phyloP scores from a whole-genome alignment of 2,888 invertebrate species.

The Theodoxus fluviatilis region DNA sequence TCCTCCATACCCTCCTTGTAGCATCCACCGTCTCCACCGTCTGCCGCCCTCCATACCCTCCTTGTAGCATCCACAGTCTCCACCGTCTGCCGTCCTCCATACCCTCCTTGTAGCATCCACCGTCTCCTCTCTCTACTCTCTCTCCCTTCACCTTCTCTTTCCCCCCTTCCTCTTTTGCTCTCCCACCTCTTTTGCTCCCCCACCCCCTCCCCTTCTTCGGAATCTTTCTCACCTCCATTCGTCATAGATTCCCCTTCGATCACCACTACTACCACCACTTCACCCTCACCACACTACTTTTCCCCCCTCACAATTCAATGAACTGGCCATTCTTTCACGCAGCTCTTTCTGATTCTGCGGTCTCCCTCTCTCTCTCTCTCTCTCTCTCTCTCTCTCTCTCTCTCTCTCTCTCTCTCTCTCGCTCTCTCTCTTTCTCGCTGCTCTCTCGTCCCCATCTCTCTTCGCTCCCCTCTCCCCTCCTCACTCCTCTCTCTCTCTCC shows the following conservation, averaged over 20 bases:
- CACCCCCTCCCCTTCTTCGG: not conserved
- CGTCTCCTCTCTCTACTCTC: not conserved
- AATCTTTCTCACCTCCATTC: not conserved
- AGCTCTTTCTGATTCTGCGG: not conserved
- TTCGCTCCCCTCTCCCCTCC: slow-evolving; percentile 6
- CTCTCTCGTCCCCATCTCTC: not conserved
- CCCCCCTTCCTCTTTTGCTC: not conserved
- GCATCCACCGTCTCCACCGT: no score
- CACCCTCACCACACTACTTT: not conserved
- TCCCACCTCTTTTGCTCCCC: not conserved
- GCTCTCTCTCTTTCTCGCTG: not conserved
- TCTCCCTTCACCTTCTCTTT: not conserved
- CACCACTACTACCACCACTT: no score
- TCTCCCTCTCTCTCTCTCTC: slow-evolving; percentile 1
- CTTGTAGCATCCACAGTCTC: not conserved
- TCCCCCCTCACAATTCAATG: not conserved
- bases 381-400: slow-evolving; percentile 9
- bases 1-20: no score
- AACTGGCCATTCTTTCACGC: not conserved
- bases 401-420: not conserved
- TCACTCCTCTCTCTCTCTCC: not conserved
- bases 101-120: not conserved
- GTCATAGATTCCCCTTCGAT: not conserved
- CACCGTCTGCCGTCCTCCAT: not conserved
- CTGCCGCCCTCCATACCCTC: no score